Percentiles rank a stretch among this genome's conserved stretches.
These are phyloP conservation scores for Malthinus flaveolus DNA, from an alignment of 2,888 invertebrate species.

Conservation along the genomic window DNA sequence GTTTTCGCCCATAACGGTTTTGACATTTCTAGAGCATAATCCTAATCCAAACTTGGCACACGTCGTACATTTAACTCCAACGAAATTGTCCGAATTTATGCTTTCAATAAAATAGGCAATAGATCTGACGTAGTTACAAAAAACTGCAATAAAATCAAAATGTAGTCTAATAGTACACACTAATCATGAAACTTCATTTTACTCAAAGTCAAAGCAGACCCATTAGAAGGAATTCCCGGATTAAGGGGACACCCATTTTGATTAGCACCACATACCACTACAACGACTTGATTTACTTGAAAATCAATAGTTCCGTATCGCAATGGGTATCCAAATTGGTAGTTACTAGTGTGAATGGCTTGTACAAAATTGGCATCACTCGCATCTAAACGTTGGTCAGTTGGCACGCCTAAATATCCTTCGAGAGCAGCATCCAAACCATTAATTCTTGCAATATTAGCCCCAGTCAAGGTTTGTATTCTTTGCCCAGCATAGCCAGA, in stretches of 20 bases:
- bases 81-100: neutral
- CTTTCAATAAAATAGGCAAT: neutral
- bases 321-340: neutral
- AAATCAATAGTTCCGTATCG: neutral
- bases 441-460: neutral
- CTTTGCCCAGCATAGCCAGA: neutral
- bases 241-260: neutral
- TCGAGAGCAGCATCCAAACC: neutral
- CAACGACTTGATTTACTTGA: neutral
- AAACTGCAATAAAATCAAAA: too few species aligned
- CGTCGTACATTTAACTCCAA: neutral
- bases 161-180: too few species aligned
- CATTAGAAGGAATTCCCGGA: neutral
- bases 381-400: neutral
- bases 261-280: neutral
- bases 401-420: neutral
- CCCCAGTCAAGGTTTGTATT: neutral
- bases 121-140: neutral
- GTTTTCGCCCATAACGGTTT: slow-evolving; percentile 11
- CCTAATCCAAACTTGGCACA: neutral
- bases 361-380: neutral
- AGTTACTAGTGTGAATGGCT: neutral
- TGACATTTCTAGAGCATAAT: neutral
- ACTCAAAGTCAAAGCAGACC: neutral
- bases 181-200: neutral